phyloP scores from a whole-genome alignment of 1,140 invertebrate genomes.

The Bombus polaris region DNA sequence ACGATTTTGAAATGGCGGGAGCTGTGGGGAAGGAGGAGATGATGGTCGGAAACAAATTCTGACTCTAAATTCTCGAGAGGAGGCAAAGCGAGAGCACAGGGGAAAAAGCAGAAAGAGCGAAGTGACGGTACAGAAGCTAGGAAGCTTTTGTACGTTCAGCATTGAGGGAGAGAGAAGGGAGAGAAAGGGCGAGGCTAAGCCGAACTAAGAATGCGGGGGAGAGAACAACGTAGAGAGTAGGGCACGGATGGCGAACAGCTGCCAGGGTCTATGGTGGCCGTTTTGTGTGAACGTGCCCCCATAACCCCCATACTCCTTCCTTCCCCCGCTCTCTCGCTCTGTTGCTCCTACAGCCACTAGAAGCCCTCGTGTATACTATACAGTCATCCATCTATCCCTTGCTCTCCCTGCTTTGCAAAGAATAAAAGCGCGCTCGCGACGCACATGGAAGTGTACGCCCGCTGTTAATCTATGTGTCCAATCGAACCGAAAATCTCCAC shows the following conservation, averaged over 20 bases:
- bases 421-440: slow-evolving; percentile 64
- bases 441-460: background rate
- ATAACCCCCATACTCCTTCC: slow-evolving; percentile 73
- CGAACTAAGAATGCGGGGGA: slow-evolving; percentile 72
- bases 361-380: slow-evolving; percentile 33
- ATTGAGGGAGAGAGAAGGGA: background rate
- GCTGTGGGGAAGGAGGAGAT: too few relatives aligned
- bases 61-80: background rate
- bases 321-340: slow-evolving; percentile 17
- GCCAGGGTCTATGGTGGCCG: slow-evolving; percentile 72
- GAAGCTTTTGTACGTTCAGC: background rate
- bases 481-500: slow-evolving; percentile 60
- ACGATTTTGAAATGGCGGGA: background rate
- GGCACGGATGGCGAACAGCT: slow-evolving; percentile 80
- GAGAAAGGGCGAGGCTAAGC: slow-evolving; percentile 64
- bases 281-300: slow-evolving; percentile 76
- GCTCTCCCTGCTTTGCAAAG: slow-evolving; percentile 13
- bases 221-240: slow-evolving; percentile 65
- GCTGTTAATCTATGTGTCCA: slow-evolving; percentile 47
- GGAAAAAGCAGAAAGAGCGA: slow-evolving; percentile 5
- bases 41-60: background rate
- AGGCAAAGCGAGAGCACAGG: background rate
- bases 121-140: slow-evolving; percentile 21
- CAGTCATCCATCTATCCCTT: slow-evolving; percentile 40
- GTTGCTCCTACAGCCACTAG: slow-evolving; percentile 17